Evolutionary conservation across 1,140 invertebrate species (phyloP).

Genomic region (Aphelenchoides besseyi): DNA sequence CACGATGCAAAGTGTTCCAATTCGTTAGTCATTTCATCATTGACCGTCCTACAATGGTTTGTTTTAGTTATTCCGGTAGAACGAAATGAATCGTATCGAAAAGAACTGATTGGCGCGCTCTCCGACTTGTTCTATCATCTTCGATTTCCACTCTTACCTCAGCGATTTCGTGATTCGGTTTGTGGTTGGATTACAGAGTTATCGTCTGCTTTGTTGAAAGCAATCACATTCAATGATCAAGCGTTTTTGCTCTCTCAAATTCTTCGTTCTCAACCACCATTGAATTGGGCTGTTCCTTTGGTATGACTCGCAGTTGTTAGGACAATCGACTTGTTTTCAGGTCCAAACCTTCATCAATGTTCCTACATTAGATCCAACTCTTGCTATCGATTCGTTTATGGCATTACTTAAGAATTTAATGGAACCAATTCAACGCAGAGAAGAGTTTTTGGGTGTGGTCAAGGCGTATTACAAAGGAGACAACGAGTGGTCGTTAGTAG

Average conservation of each 20-base stretch:
- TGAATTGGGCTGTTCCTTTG: conserved; percentile 33
- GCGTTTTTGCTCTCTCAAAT: conserved; percentile 42
- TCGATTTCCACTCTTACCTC: conserved; percentile 41
- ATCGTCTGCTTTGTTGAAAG: conserved; percentile 37
- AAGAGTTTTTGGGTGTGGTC: conserved; percentile 38
- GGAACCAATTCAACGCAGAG: conserved; percentile 28
- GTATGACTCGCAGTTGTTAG: too few species aligned
- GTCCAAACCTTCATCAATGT: conserved; percentile 46
- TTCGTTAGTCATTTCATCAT: conserved; percentile 23
- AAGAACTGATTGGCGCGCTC: conserved; percentile 30
- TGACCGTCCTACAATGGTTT: background rate
- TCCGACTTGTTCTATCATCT: conserved; percentile 49
- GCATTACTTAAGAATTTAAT: conserved; percentile 34
- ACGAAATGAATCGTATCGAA: conserved; percentile 5
- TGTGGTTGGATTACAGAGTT: conserved; percentile 42
- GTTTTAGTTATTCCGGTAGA: conserved; percentile 1
- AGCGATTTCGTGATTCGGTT: conserved; percentile 37
- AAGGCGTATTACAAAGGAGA: conserved; percentile 40
- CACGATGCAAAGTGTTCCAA: conserved; percentile 18
- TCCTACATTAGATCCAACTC: conserved; percentile 31
- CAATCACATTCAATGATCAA: conserved; percentile 38
- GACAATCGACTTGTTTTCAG: too few species aligned
- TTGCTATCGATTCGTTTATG: conserved; percentile 39
- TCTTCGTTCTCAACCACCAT: conserved; percentile 35
- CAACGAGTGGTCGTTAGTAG: conserved; percentile 40